Base-by-base conservation (phyloP, 2,113 vertebrate species). In the Macrotus californicus region DNA sequence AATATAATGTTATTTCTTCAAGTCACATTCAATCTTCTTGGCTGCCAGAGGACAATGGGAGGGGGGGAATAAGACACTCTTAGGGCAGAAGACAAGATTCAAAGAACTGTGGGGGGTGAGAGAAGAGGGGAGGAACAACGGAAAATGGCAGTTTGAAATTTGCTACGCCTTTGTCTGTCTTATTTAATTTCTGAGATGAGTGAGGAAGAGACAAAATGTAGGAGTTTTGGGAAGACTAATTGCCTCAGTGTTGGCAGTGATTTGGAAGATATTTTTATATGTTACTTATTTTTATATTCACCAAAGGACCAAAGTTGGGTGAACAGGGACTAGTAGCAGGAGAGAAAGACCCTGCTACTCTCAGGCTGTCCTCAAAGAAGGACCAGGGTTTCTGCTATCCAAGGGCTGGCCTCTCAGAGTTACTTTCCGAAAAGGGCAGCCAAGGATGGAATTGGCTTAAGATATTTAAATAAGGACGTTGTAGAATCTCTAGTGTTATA, bases 1-100 rank as follows among this genome's bases (percentile, higher is more conserved):
- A 90, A 43, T 69, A 39, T 21, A 70, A 59, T 81, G 83, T 61
- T 91, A 43, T 95, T 96, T 94, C 46, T 94, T 96, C 54, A 92
- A 96, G 77, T 70, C 26, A 50, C 21, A 29, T 46, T 87, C 46
- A 85, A 19, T 73, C 79, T 79, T 95, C 41, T 94, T 96, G 59
- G 66, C 56, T 93, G 26, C 56, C 80, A 89, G 80, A 81, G 70
- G 79, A 81, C 19, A 90, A 80, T 19, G 48, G 48, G 46, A 14
- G 10, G 13, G 7, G 3, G 6, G 69, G 64, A 91, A 36, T 24
- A 36, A 93, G 48, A 64, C 83, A 56, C 10, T 50, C 83, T 95
- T 61, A 89, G 70, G 36, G 31, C 48, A 87, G 50, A 93, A 43
- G 50, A 81, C 39, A 86, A 56, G 52, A 31, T 31, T 75, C 48